Conservation (phyloP, 2,797 vertebrate species). For the Gephyroberyx darwinii region DNA sequence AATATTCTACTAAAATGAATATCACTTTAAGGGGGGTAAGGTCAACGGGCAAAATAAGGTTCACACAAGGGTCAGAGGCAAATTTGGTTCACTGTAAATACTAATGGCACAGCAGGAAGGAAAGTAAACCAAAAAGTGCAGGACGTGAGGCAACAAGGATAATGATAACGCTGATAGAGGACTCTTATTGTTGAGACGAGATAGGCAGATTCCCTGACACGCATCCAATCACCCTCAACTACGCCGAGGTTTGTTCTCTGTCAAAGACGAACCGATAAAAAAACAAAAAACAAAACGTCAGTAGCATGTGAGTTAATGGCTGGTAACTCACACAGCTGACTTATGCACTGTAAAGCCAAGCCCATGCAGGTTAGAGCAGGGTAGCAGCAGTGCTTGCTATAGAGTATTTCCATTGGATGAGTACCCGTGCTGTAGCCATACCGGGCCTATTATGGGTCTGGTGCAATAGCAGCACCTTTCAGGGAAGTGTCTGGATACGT, state of each 20-base stretch:
- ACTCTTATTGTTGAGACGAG: slow-evolving; percentile 11
- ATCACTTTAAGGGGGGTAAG: slow-evolving; percentile 17
- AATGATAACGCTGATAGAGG: slow-evolving; percentile 7
- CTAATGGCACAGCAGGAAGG: slow-evolving; percentile 50
- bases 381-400: slow-evolving; percentile 22
- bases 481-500: background rate
- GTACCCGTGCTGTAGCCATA: background rate
- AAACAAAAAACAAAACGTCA: background rate
- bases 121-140: slow-evolving; percentile 25
- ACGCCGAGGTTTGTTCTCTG: slow-evolving; percentile 1
- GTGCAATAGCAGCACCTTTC: no score
- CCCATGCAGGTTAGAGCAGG: slow-evolving; percentile 42
- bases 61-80: slow-evolving; percentile 51
- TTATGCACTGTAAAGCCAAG: slow-evolving; percentile 23
- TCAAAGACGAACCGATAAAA: background rate
- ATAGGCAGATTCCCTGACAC: slow-evolving; percentile 36
- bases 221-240: slow-evolving; percentile 27
- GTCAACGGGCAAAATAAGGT: slow-evolving; percentile 39
- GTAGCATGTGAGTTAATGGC: slow-evolving; percentile 31
- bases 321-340: slow-evolving; percentile 12
- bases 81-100: slow-evolving; percentile 46
- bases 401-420: background rate
- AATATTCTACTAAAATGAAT: slow-evolving; percentile 26
- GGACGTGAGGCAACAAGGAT: slow-evolving; percentile 38
- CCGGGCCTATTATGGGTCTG: background rate